phyloP scores from a whole-genome alignment of 2,888 invertebrate species.

The Brachypterus glaber region DNA sequence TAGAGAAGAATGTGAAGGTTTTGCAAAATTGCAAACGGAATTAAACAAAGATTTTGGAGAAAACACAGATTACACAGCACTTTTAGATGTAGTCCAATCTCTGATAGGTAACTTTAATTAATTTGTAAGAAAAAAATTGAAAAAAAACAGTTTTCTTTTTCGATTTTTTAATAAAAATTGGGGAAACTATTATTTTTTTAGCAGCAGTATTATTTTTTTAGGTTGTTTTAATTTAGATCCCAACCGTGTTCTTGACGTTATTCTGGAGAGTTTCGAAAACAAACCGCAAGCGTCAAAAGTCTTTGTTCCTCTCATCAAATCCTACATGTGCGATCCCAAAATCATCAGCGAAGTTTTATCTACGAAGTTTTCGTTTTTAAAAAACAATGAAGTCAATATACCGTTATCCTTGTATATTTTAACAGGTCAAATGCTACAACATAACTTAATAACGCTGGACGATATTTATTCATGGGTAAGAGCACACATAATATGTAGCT shows the following conservation, averaged over 20 bases:
- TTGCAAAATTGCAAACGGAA: constrained; percentile 91
- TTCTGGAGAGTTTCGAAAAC: constrained; percentile 93
- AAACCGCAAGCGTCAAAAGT: constrained; percentile 66
- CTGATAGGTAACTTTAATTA: constrained; percentile 92
- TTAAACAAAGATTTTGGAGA: constrained; percentile 73
- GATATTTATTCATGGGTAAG: constrained; percentile 87
- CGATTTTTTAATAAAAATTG: too few species aligned
- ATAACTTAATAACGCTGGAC: constrained; percentile 74
- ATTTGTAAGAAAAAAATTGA: too few species aligned
- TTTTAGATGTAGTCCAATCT: constrained; percentile 85
- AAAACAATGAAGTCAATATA: constrained; percentile 57
- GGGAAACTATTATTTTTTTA: too few species aligned
- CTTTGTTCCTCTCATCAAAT: constrained; percentile 77
- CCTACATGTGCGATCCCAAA: constrained; percentile 79
- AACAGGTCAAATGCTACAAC: constrained; percentile 81
- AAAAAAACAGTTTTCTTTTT: neutral
- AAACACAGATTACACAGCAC: constrained; percentile 53
- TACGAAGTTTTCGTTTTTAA: constrained; percentile 72
- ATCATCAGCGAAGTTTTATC: constrained; percentile 92
- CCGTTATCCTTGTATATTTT: constrained; percentile 81
- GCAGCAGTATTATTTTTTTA: too few species aligned
- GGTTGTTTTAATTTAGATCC: constrained; percentile 99
- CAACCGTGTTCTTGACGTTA: constrained; percentile 90
- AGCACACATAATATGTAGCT: neutral
- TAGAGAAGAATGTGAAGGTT: constrained; percentile 98